Conservation (phyloP, 2,888 invertebrate genomes). For the Alloscopus bannaensis region DNA sequence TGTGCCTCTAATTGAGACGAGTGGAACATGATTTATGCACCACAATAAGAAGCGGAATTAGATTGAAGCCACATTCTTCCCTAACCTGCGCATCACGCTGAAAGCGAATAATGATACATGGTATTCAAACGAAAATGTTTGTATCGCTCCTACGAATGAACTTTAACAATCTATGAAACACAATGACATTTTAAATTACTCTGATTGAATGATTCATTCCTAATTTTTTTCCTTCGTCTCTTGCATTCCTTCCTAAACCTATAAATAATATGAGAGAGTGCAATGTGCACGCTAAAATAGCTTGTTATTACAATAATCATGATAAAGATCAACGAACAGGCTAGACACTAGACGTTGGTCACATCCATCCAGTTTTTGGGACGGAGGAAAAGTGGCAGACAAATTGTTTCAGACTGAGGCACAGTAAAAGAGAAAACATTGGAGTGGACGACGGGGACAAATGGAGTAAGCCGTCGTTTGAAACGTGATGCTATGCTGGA, state of each 20-base stretch:
- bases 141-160: not conserved
- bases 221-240: too few species aligned
- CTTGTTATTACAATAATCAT: constrained; percentile 11
- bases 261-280: too few species aligned
- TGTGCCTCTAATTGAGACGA: not conserved
- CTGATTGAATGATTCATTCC: constrained; percentile 59
- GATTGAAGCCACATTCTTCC: constrained; percentile 22
- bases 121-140: constrained; percentile 11
- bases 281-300: too few species aligned
- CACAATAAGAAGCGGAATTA: constrained; percentile 37
- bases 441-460: not conserved
- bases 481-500: too few species aligned
- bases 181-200: constrained; percentile 43
- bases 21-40: constrained; percentile 49
- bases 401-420: not conserved
- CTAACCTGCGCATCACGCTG: not conserved
- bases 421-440: constrained; percentile 1
- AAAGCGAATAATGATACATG: not conserved
- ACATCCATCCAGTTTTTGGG: not conserved
- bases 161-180: not conserved
- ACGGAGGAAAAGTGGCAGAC: constrained; percentile 19
- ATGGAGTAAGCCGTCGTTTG: not conserved
- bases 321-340: constrained; percentile 21
- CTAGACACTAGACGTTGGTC: not conserved
- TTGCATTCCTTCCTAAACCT: too few species aligned